phyloP scores from a whole-genome alignment of 2,113 vertebrate species.

The Ptyas mucosa region DNA sequence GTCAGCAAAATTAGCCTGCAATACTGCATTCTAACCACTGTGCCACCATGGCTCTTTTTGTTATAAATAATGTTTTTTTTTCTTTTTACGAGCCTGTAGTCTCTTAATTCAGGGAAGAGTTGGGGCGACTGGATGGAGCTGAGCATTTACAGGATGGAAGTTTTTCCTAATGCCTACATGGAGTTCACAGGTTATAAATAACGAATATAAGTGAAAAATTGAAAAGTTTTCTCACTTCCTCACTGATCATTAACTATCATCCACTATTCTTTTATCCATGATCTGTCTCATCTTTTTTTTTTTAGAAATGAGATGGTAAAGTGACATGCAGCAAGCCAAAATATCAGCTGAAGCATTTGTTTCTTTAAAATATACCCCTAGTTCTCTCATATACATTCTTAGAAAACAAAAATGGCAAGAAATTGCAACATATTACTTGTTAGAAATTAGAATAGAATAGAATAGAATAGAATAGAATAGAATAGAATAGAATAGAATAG shows the following conservation, averaged over 20 bases:
- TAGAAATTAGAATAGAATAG: neutral
- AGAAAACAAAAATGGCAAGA: neutral
- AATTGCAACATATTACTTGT: neutral
- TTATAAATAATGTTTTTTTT: too few species aligned
- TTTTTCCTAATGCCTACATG: too few species aligned
- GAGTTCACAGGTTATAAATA: neutral
- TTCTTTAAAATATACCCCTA: neutral
- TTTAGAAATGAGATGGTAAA: neutral
- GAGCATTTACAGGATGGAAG: too few species aligned
- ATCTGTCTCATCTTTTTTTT: neutral
- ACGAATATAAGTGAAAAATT: neutral
- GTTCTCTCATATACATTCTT: neutral
- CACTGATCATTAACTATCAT: neutral
- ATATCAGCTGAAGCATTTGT: neutral
- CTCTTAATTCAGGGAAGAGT: too few species aligned
- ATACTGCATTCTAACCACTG: too few species aligned
- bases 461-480: too few species aligned
- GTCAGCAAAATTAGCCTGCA: too few species aligned
- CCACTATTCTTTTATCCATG: neutral
- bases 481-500: too few species aligned
- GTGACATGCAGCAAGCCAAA: neutral
- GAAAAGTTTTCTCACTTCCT: neutral
- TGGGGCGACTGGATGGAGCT: too few species aligned
- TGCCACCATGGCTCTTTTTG: too few species aligned
- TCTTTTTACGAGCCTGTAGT: too few species aligned